Evolutionary conservation across 2,113 vertebrate genomes (phyloP), one percentile per base, ranked within the genome.

Genomic region (Oryzias celebensis): DNA sequence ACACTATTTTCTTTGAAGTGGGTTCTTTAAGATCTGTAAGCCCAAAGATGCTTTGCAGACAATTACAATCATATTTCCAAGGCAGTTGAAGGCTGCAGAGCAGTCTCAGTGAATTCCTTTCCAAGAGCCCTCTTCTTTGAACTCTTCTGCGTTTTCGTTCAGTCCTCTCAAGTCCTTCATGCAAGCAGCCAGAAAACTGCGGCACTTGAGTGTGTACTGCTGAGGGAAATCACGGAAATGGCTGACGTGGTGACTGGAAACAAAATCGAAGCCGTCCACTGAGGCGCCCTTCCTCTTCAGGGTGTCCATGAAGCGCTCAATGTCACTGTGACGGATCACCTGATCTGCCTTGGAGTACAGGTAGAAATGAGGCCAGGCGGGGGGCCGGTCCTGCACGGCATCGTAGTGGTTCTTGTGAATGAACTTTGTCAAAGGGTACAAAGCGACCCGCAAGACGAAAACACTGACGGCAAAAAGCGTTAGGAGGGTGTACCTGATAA

Each of bases 331-430:
- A 36, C 67, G 58, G 77, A 98, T 94, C 67, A 99, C 84, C 23
- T 71, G 70, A 24, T 99, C 96, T 0, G 92, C 93, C 62, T 77
- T 81, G 13, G 97, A 99, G 63, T 96, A 99, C 20, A 99, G 92
- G 85, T 92, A 95, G 62, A 97, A 92, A 82, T 99, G 95, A 0
- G 97, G 96, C 97, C 97, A 99, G 66, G 85, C 55, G 0, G 95
- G 94, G 1, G 94, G 92, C 0, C 86, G 71, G 0, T 89, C 81
- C 83, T 87, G 87, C 74, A 98, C 90, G 3, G 90, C 92, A 0
- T 98, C 95, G 0, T 96, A 99, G 56, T 96, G 95, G 88, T 90
- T 94, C 81, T 93, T 89, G 47, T 98, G 94, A 65, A 97, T 57
- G 81, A 93, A 91, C 73, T 93, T 93, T 0, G 95, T 96, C 84